Conservation (phyloP, 2,797 vertebrate species). For the Eutrigla gurnardus region DNA sequence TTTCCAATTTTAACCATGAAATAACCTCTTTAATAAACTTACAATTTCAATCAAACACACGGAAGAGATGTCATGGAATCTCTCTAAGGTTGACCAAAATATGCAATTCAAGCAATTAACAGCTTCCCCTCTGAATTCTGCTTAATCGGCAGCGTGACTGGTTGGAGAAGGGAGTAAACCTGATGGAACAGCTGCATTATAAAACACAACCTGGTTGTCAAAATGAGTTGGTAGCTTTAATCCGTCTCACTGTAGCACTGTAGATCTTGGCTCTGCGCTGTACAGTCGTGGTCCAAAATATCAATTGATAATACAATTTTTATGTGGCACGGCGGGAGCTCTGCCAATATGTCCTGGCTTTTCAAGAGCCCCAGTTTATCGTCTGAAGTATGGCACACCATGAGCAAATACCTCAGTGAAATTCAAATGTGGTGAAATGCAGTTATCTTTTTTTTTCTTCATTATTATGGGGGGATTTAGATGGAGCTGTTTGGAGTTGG, state of each 20-base stretch:
- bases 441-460: conserved; percentile 54
- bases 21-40: conserved; percentile 9
- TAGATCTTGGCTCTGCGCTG: conserved; percentile 1
- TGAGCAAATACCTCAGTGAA: conserved; percentile 54
- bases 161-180: not conserved
- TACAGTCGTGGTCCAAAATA: conserved; percentile 34
- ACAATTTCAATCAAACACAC: not conserved
- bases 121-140: not conserved
- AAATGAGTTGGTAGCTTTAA: conserved; percentile 8
- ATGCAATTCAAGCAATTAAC: not conserved
- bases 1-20: not conserved
- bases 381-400: conserved; percentile 43
- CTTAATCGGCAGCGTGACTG: conserved; percentile 3
- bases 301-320: conserved; percentile 38
- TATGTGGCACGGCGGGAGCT: conserved; percentile 8
- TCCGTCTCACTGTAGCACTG: not conserved
- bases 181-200: not conserved
- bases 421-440: conserved; percentile 66
- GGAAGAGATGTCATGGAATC: not conserved
- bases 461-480: conserved; percentile 55
- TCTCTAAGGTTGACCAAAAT: not conserved
- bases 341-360: conserved; percentile 25
- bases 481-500: conserved; percentile 67
- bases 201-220: conserved; percentile 5
- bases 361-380: conserved; percentile 40